These are phyloP conservation scores for Agrochola lychnidis DNA, from an alignment of 2,888 invertebrate species.

Conservation along the genomic window DNA sequence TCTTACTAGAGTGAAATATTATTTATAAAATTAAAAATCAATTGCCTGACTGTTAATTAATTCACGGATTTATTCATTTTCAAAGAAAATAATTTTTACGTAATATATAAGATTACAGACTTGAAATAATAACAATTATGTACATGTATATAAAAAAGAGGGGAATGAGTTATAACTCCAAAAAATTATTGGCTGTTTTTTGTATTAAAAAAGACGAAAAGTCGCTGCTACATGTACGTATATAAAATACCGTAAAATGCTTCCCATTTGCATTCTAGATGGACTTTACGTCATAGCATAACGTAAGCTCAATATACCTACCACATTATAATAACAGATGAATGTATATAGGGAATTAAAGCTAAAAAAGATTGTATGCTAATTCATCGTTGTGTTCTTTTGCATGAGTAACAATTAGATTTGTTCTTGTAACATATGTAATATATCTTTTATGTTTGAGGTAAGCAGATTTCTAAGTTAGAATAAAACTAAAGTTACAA, in stretches of 20 bases:
- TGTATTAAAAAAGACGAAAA: too few relatives aligned
- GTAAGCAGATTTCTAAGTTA: neutral
- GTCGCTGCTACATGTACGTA: too few relatives aligned
- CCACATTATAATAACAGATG: conserved; percentile 7
- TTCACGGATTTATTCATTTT: too few relatives aligned
- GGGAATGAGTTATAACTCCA: too few relatives aligned
- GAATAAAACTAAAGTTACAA: neutral
- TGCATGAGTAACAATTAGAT: neutral
- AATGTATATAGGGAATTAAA: conserved; percentile 8
- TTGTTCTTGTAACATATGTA: conserved; percentile 2
- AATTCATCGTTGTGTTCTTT: neutral
- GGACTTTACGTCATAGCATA: neutral
- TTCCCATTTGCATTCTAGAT: neutral
- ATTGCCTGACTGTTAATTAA: neutral
- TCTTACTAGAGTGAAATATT: neutral
- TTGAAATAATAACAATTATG: too few relatives aligned
- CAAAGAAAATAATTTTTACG: too few relatives aligned
- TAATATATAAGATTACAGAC: too few relatives aligned
- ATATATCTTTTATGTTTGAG: neutral
- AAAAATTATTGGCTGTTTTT: too few relatives aligned
- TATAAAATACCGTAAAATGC: neutral
- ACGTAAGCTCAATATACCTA: conserved; percentile 13
- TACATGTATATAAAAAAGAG: too few relatives aligned
- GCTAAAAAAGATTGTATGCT: neutral
- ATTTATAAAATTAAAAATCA: neutral